Conservation (phyloP, 1,140 invertebrate species). For the Melitaea cinxia region DNA sequence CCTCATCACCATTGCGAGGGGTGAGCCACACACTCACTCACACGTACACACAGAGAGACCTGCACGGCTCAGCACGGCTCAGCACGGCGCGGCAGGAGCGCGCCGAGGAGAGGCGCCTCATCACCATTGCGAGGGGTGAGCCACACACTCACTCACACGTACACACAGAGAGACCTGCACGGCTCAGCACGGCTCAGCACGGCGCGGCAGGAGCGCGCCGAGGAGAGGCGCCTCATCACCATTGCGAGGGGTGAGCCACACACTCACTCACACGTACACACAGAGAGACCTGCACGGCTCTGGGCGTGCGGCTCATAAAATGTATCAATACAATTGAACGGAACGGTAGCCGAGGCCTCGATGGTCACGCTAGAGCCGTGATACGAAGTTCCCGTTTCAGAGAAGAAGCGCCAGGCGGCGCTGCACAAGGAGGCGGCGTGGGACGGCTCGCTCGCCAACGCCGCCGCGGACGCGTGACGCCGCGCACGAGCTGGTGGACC, state of each 20-base stretch:
- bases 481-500: not conserved
- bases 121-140: conserved; percentile 92
- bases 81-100: conserved; percentile 89
- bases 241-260: conserved; percentile 90
- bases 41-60: too few relatives aligned
- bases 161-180: too few relatives aligned
- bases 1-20: conserved; percentile 91
- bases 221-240: conserved; percentile 89
- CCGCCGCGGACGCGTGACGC: conserved; percentile 40
- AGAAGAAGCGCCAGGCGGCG: conserved; percentile 77
- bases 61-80: too few relatives aligned
- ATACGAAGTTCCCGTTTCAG: too few relatives aligned
- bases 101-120: conserved; percentile 88
- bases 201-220: conserved; percentile 89
- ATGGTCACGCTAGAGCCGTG: too few relatives aligned
- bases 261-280: too few relatives aligned
- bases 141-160: too few relatives aligned
- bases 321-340: too few relatives aligned
- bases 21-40: too few relatives aligned
- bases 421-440: conserved; percentile 77
- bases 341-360: too few relatives aligned
- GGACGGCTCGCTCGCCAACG: conserved; percentile 75
- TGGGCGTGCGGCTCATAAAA: too few relatives aligned
- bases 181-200: conserved; percentile 87
- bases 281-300: too few relatives aligned